Conservation (phyloP, 92 coral and sea anemone species). For the Zoanthus gigantus region DNA sequence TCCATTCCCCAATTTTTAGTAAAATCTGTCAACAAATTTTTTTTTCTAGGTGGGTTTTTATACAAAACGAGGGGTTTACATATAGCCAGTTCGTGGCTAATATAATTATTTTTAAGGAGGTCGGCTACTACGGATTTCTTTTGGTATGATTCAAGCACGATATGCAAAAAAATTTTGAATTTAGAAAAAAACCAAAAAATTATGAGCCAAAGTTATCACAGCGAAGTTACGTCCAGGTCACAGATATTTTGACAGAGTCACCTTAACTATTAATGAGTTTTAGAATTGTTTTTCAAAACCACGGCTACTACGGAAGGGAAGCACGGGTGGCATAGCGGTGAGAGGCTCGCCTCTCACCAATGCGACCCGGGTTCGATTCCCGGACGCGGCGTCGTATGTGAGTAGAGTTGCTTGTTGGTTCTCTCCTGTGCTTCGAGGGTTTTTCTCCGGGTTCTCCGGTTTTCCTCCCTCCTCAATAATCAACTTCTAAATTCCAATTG, state of each 20-base stretch:
- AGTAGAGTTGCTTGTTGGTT: neutral
- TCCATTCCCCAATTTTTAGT: neutral
- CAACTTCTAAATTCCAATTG: neutral
- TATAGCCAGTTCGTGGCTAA: neutral
- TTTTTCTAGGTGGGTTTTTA: neutral
- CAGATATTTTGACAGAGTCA: neutral
- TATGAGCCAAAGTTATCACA: neutral
- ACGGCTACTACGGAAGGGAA: conserved; percentile 5
- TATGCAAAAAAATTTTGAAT: neutral
- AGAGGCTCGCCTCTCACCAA: neutral
- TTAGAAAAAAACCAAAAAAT: neutral
- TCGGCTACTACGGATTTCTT: neutral
- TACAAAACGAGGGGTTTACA: neutral
- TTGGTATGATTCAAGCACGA: neutral
- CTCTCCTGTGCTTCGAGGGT: neutral
- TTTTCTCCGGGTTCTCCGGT: no score
- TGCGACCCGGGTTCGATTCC: neutral
- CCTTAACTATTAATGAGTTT: neutral
- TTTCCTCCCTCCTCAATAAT: neutral
- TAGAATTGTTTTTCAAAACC: conserved; percentile 40
- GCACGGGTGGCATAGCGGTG: conserved; percentile 1
- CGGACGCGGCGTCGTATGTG: conserved; percentile 1
- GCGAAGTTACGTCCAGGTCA: conserved; percentile 3
- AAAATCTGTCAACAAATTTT: neutral
- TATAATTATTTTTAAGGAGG: neutral